Conservation (phyloP, 2,113 vertebrate species). For the Pseudopodoces humilis region DNA sequence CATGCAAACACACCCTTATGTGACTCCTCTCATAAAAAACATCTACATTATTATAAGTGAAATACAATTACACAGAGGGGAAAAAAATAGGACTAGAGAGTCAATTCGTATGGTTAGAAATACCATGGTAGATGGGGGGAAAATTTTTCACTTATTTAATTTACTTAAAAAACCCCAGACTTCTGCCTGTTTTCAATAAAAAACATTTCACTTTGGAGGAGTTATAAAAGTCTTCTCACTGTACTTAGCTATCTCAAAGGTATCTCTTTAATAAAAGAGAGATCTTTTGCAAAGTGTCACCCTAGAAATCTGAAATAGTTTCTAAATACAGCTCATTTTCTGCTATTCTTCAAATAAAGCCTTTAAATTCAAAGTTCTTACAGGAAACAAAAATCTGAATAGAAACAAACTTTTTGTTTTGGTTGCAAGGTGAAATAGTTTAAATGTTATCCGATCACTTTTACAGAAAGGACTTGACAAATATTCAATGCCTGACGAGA, state of each 20-base stretch:
- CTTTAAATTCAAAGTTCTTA: neutral
- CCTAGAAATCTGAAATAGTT: neutral
- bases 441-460: neutral
- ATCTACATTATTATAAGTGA: neutral
- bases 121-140: neutral
- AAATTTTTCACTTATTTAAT: neutral
- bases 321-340: neutral
- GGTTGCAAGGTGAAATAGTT: neutral
- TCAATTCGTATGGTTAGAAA: neutral
- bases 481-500: neutral
- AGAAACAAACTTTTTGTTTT: neutral
- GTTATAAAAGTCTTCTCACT: neutral
- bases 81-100: neutral
- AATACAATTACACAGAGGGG: rapidly evolving
- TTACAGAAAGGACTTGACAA: neutral
- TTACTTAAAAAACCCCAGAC: neutral
- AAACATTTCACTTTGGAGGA: neutral
- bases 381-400: neutral
- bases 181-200: neutral
- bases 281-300: neutral
- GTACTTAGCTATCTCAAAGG: neutral
- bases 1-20: neutral
- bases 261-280: neutral
- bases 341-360: neutral
- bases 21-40: neutral